Percentiles rank a stretch among this genome's conserved stretches.
phyloP scores from a whole-genome alignment of 2,797 vertebrate species.

The Enteromius unitaeniatus region DNA sequence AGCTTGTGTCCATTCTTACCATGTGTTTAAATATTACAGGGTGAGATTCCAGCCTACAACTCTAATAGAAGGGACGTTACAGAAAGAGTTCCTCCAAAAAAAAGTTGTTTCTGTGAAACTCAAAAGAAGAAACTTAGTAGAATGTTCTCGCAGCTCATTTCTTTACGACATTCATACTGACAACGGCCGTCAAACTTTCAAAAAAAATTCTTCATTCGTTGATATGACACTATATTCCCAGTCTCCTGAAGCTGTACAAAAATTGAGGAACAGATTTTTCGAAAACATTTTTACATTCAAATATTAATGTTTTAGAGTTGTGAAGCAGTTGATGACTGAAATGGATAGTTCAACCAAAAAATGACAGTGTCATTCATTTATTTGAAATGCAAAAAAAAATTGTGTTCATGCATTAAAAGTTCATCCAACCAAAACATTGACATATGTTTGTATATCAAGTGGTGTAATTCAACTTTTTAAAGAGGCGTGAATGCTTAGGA shows the following conservation, averaged over 20 bases:
- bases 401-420: background rate
- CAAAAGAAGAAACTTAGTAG: background rate
- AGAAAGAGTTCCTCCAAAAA: background rate
- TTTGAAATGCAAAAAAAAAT: background rate
- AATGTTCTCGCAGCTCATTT: background rate
- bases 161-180: background rate
- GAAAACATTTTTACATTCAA: background rate
- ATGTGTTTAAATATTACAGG: conserved; percentile 6
- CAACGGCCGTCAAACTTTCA: background rate
- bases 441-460: background rate
- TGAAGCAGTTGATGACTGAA: background rate
- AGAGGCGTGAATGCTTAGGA: background rate
- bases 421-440: background rate
- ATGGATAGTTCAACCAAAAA: background rate
- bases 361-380: background rate
- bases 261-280: background rate
- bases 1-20: conserved; percentile 29
- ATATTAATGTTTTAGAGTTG: background rate
- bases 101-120: background rate
- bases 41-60: conserved; percentile 17
- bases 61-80: conserved; percentile 23
- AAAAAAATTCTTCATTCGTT: background rate
- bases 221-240: background rate
- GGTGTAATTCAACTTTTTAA: background rate
- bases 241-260: background rate